Evolutionary conservation across 2,113 vertebrate species (phyloP), one percentile per base, ranked within the genome.

Genomic region (Tautogolabrus adspersus): DNA sequence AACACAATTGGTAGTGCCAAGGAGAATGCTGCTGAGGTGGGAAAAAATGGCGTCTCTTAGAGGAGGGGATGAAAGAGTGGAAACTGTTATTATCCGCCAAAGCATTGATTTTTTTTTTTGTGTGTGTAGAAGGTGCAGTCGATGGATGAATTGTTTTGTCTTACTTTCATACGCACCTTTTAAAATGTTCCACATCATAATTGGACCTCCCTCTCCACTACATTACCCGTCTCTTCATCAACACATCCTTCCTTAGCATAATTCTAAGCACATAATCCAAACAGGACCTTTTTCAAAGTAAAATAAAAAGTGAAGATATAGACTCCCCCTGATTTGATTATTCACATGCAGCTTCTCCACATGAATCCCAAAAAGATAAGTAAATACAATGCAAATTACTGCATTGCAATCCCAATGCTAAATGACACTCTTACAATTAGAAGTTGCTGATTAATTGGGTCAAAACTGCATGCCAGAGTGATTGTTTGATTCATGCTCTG

Each of bases 401-500:
- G 13, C 79, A 78, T 81, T 66, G 67, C 68, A 72, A 58, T 84
- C 70, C 77, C 47, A 49, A 77, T 81, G 79, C 77, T 82, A 85
- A 87, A 80, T 83, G 72, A 81, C 63, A 68, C 46, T 81, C 74
- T 69, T 71, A 58, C 34, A 68, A 78, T 83, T 80, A 73, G 61
- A 84, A 88, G 73, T 79, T 77, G 82, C 82, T 88, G 67, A 89
- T 84, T 90, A 90, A 91, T 89, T 91, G 83, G 85, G 88, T 90
- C 84, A 91, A 81, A 89, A 75, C 80, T 72, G 76, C 70, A 65
- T 15, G 79, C 66, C 71, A 82, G 70, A 57, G 82, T 54, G 80
- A 77, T 72, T 75, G 75, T 85, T 77, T 86, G 72, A 87, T 71
- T 86, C 81, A 71, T 61, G 63, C 72, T 42, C 72, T 60, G 75